A percentile compares a stretch with the other conserved stretches of the same genome.
Evolutionary conservation across 2,888 invertebrate species (phyloP).

Genomic region (Idaea straminata): DNA sequence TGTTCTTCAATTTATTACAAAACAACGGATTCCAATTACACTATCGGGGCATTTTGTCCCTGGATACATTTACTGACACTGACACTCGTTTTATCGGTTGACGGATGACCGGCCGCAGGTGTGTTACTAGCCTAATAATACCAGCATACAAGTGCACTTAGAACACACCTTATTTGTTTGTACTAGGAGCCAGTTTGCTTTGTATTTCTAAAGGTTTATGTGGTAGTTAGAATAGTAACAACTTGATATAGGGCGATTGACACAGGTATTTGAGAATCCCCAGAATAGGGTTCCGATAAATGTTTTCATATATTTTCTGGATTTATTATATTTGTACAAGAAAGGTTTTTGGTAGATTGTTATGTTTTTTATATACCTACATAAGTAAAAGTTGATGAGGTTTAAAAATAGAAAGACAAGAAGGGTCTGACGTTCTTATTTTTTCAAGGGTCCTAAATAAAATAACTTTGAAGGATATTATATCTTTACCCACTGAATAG

Average conservation of each 20-base stretch:
- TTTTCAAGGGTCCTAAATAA: no score
- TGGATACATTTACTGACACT: conserved; percentile 29
- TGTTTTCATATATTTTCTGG: conserved; percentile 27
- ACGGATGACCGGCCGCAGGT: conserved; percentile 51
- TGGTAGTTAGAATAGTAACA: conserved; percentile 26
- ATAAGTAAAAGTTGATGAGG: not conserved
- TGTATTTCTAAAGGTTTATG: conserved; percentile 9
- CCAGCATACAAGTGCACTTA: conserved; percentile 6
- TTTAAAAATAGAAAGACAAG: not conserved
- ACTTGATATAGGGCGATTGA: conserved; percentile 48
- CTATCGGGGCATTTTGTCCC: conserved; percentile 18
- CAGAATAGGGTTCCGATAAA: conserved; percentile 15
- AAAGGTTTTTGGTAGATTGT: conserved; percentile 6
- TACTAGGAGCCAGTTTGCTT: conserved; percentile 21
- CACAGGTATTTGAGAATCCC: conserved; percentile 42
- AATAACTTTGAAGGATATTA: no score
- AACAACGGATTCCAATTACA: conserved; percentile 26
- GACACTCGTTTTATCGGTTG: conserved; percentile 43
- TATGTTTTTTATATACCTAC: conserved; percentile 3
- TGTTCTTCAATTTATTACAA: conserved; percentile 11
- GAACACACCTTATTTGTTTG: conserved; percentile 16
- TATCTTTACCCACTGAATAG: no score
- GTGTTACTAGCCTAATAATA: conserved; percentile 34
- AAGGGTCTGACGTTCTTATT: not conserved
- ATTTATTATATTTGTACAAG: conserved; percentile 21